These are phyloP conservation scores for Pseudomyrmex sp. DNA, from an alignment of 1,140 invertebrate species.

Conservation along the genomic window DNA sequence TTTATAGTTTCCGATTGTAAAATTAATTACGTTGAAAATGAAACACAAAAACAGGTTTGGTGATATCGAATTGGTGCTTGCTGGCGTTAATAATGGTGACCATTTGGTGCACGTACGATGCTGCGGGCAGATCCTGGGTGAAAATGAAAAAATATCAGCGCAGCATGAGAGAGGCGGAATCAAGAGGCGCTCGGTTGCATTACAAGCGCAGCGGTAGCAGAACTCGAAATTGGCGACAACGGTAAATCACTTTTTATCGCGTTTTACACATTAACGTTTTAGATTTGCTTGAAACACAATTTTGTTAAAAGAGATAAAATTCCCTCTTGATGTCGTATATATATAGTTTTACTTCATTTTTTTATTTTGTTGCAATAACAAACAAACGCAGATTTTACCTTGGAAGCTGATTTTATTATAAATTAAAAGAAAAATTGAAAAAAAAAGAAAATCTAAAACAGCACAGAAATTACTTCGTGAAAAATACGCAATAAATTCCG, in stretches of 20 bases:
- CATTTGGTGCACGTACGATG: slow-evolving; percentile 95
- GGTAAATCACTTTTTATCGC: slow-evolving; percentile 84
- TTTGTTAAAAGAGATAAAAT: neutral
- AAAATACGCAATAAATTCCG: neutral
- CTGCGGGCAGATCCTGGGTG: slow-evolving; percentile 95
- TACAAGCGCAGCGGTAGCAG: slow-evolving; percentile 92
- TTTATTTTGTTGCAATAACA: too few relatives aligned
- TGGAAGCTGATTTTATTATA: neutral
- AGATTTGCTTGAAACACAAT: too few relatives aligned
- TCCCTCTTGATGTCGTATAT: neutral
- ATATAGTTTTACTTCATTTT: too few relatives aligned
- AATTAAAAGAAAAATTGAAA: neutral
- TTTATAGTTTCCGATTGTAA: neutral
- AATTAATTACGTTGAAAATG: neutral
- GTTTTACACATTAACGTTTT: neutral
- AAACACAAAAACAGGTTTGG: slow-evolving; percentile 87
- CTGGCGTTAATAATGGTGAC: slow-evolving; percentile 91
- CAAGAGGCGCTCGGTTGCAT: slow-evolving; percentile 87
- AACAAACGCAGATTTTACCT: too few relatives aligned
- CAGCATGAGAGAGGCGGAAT: slow-evolving; percentile 91
- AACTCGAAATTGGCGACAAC: slow-evolving; percentile 94
- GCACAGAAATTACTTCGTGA: slow-evolving; percentile 7
- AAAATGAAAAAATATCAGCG: slow-evolving; percentile 97
- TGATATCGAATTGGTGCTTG: slow-evolving; percentile 93
- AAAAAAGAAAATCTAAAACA: neutral